Evolutionary conservation across 2,888 invertebrate genomes (phyloP).

Genomic region (Apotomis capreana): DNA sequence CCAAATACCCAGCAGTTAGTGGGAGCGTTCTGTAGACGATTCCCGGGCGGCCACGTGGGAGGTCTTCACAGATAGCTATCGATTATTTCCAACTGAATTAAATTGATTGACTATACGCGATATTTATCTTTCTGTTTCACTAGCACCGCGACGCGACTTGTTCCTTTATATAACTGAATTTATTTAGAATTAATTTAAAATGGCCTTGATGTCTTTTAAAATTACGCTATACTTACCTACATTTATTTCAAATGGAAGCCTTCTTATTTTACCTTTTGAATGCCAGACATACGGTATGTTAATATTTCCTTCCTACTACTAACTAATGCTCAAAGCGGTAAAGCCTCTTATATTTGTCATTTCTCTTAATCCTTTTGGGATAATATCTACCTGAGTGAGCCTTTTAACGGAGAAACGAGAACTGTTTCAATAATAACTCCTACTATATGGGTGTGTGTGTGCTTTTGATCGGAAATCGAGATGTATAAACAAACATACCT

Average conservation of each 20-base stretch:
- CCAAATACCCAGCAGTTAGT: constrained; percentile 53
- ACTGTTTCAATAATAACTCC: constrained; percentile 1
- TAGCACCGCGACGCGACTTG: constrained; percentile 28
- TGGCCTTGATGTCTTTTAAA: background rate
- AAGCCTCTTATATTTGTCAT: constrained; percentile 28
- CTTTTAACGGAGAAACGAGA: background rate
- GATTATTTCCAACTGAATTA: constrained; percentile 52
- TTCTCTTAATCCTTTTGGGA: constrained; percentile 51
- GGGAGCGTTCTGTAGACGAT: constrained; percentile 44
- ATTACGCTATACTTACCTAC: background rate
- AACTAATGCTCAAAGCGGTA: background rate
- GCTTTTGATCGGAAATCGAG: constrained; percentile 6
- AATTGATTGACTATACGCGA: constrained; percentile 52
- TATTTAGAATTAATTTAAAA: constrained; percentile 13
- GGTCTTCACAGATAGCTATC: constrained; percentile 56
- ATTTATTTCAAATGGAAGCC: background rate
- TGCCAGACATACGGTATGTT: background rate
- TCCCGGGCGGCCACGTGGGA: constrained; percentile 60
- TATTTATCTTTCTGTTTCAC: constrained; percentile 40
- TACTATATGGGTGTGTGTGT: background rate
- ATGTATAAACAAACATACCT: background rate
- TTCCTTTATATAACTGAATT: constrained; percentile 24
- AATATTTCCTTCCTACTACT: constrained; percentile 18
- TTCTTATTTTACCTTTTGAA: background rate
- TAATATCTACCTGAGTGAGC: constrained; percentile 45